Evolutionary conservation across 2,797 vertebrate species (phyloP).

Genomic region (Scolopax bukidnonensis): DNA sequence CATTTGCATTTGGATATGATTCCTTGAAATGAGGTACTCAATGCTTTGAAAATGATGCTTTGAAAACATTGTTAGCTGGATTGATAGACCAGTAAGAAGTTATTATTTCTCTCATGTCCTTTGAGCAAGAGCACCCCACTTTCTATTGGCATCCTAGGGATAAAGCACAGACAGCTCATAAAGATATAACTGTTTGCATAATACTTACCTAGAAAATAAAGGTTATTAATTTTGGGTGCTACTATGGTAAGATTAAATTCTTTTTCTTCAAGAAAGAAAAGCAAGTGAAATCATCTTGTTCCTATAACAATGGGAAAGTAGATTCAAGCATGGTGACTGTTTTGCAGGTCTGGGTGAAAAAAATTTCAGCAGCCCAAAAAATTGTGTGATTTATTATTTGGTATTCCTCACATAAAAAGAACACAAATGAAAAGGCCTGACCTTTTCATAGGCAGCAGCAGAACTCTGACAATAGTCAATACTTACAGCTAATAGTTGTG

Average conservation of each 20-base stretch:
- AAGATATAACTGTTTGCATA: neutral
- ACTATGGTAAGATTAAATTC: neutral
- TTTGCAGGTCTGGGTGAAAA: neutral
- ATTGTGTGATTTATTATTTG: slow-evolving; percentile 56
- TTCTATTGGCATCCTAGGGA: neutral
- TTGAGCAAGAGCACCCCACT: neutral
- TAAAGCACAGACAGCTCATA: neutral
- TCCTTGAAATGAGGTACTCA: neutral
- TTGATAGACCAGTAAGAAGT: neutral
- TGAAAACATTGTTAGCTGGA: neutral
- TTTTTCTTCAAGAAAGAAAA: slow-evolving; percentile 46
- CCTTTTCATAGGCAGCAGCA: slow-evolving; percentile 52
- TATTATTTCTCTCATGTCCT: neutral
- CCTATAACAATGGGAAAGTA: neutral
- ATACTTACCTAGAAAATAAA: neutral
- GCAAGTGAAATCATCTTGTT: neutral
- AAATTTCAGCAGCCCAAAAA: neutral
- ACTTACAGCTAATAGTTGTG: slow-evolving; percentile 63
- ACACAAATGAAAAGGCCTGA: slow-evolving; percentile 59
- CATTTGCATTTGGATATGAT: neutral
- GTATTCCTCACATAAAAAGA: slow-evolving; percentile 61
- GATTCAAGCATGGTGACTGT: neutral
- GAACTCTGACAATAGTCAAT: slow-evolving; percentile 55
- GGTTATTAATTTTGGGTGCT: neutral
- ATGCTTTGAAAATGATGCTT: neutral